phyloP scores from a whole-genome alignment of 2,888 invertebrate species.

The Cephus runcator region DNA sequence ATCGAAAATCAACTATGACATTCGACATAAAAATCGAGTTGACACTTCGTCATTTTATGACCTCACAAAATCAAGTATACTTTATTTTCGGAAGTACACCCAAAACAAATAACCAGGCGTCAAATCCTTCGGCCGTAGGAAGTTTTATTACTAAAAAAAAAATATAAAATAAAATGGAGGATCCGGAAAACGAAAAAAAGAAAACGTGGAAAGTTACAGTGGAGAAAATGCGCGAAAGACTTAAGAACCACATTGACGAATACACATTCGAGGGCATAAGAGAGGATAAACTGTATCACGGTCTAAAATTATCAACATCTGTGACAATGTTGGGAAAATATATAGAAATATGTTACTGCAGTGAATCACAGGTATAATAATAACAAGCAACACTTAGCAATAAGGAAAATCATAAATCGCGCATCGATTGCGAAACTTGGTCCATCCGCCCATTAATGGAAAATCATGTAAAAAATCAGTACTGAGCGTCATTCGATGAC shows the following conservation, averaged over 20 bases:
- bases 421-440: neutral
- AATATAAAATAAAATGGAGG: neutral
- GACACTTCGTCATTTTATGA: neutral
- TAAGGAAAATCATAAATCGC: neutral
- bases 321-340: slow-evolving; percentile 28
- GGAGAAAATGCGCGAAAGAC: slow-evolving; percentile 28
- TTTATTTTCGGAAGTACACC: too few relatives aligned
- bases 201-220: slow-evolving; percentile 23
- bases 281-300: slow-evolving; percentile 38
- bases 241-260: slow-evolving; percentile 27
- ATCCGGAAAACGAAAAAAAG: slow-evolving; percentile 9
- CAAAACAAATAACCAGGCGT: neutral
- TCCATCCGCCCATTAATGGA: neutral
- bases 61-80: too few relatives aligned
- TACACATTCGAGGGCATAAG: slow-evolving; percentile 32
- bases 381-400: neutral
- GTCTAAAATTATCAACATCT: slow-evolving; percentile 33
- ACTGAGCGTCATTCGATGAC: neutral
- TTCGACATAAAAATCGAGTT: neutral
- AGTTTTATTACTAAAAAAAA: neutral
- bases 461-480: neutral
- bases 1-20: neutral
- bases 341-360: slow-evolving; percentile 38
- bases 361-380: slow-evolving; percentile 30
- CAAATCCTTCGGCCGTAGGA: neutral